Percentiles rank a stretch among this genome's conserved stretches.
Evolutionary conservation across 2,797 vertebrate species (phyloP).

Genomic region (Phyllotis vaccarum): DNA sequence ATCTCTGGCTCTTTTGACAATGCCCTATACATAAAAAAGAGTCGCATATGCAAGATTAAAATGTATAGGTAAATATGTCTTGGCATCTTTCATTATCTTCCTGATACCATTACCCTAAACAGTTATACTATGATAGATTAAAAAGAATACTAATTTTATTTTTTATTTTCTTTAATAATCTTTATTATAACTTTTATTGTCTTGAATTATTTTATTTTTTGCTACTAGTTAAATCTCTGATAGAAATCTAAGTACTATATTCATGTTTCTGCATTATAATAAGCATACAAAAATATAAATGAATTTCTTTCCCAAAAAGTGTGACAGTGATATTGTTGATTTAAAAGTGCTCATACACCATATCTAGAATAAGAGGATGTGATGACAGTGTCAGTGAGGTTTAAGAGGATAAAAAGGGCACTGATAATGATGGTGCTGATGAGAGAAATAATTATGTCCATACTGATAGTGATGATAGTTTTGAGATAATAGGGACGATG

Average conservation of each 20-base stretch:
- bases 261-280: background rate
- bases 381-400: background rate
- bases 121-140: background rate
- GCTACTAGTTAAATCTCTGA: background rate
- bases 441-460: background rate
- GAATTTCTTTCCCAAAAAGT: background rate
- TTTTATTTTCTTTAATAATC: background rate
- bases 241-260: background rate
- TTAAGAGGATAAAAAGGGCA: too few species aligned
- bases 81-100: background rate
- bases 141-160: background rate
- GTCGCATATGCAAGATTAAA: background rate
- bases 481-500: background rate
- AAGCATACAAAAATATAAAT: background rate
- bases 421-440: background rate
- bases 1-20: background rate
- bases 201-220: background rate
- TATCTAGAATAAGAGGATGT: background rate
- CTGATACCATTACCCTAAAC: background rate
- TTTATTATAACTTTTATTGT: background rate
- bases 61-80: background rate
- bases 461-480: background rate
- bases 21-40: fast-evolving
- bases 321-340: background rate
- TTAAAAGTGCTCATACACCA: background rate